Percentiles rank a stretch among this genome's conserved stretches.
Evolutionary conservation across 2,888 invertebrate species (phyloP).

Genomic region (Apamea anceps): DNA sequence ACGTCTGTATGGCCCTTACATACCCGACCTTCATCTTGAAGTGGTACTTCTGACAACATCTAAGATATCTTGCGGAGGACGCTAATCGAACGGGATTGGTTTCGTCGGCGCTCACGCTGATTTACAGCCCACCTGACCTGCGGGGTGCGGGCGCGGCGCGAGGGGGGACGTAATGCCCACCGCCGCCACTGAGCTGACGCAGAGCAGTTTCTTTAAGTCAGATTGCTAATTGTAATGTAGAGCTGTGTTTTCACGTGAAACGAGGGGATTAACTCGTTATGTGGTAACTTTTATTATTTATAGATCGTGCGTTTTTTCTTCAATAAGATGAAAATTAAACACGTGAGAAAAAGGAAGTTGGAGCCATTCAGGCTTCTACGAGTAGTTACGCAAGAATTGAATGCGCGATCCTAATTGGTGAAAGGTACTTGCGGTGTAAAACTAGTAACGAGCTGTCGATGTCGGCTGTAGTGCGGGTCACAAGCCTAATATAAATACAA

Average conservation of each 20-base stretch:
- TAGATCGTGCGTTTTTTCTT: neutral
- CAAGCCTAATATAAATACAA: neutral
- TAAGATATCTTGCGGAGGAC: slow-evolving; percentile 47
- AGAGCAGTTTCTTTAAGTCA: slow-evolving; percentile 35
- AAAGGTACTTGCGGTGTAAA: neutral
- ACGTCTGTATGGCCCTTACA: neutral
- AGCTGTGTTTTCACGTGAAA: slow-evolving; percentile 3
- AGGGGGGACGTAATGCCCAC: slow-evolving; percentile 33
- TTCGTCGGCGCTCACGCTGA: slow-evolving; percentile 71
- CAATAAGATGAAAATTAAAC: neutral
- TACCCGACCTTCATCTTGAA: neutral
- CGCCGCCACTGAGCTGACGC: slow-evolving; percentile 15
- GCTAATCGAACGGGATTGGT: slow-evolving; percentile 77
- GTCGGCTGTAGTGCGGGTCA: neutral
- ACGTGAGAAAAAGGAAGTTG: neutral
- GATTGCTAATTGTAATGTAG: slow-evolving; percentile 35
- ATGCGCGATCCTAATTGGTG: neutral
- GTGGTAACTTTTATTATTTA: neutral
- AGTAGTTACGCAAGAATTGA: too few species aligned
- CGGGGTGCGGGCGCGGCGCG: neutral
- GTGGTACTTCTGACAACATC: slow-evolving; percentile 15
- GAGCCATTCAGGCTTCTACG: neutral
- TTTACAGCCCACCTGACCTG: slow-evolving; percentile 69
- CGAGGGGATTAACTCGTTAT: neutral
- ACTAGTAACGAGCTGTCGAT: too few species aligned